Conservation (phyloP, 2,888 invertebrate species). For the Morpho deidamia region DNA sequence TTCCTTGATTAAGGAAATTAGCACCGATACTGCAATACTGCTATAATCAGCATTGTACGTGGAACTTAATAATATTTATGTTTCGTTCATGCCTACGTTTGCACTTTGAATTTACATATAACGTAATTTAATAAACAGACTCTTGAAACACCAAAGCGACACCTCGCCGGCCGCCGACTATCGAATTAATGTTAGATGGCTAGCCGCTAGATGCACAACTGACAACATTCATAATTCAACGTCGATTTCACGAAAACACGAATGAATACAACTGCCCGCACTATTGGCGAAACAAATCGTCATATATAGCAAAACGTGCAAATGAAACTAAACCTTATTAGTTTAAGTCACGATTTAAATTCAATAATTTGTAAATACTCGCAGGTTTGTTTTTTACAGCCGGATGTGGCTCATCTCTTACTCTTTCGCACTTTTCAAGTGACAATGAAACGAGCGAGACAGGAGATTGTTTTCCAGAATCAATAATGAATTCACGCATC, state of each 20-base stretch:
- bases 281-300: no score
- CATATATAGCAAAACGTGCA: constrained; percentile 29
- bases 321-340: neutral
- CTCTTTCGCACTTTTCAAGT: constrained; percentile 29
- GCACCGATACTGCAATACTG: no score
- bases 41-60: no score
- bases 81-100: no score
- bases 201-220: no score
- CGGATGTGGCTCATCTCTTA: constrained; percentile 43
- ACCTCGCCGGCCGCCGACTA: neutral
- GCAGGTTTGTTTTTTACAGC: constrained; percentile 31
- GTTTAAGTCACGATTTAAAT: neutral
- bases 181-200: neutral
- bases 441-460: constrained; percentile 29
- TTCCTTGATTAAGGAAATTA: no score
- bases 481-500: constrained; percentile 69
- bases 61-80: no score
- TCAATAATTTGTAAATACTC: constrained; percentile 42
- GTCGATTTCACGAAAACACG: constrained; percentile 1
- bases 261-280: neutral
- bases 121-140: neutral
- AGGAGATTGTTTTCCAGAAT: constrained; percentile 54
- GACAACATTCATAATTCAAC: no score
- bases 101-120: no score
- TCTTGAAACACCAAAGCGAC: neutral